Evolutionary conservation across 2,888 invertebrate species (phyloP), one percentile per base, ranked within the genome.

Genomic region (Drosophila histrio): DNA sequence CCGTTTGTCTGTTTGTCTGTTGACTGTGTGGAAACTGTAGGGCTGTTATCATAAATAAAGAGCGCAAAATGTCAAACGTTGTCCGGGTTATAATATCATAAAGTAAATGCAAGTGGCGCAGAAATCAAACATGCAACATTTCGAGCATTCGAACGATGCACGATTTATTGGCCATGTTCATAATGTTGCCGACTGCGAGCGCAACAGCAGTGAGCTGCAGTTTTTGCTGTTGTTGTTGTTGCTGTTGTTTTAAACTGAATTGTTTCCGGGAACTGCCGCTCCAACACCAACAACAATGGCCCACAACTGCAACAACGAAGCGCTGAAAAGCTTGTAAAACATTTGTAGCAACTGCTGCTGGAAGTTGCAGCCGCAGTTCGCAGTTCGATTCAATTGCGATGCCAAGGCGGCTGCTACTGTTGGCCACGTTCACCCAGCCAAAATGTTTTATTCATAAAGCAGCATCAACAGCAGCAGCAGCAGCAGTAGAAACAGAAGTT

Each of bases 391-490:
- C 53, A 76, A 76, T 76, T 76, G 75, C 72, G 60, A 52, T 73
- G 53, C 52, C 62, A 38, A 67, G 47, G 72, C 62, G 74, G 73
- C 74, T 65, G 76, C 73, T 81, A 71, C 81, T 85, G 72, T 84
- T 81, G 70, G 58, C 66, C 80, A 79, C 72, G 68, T 74, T 79
- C 72, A 63, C 43, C 65, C 57, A 58, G 65, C 64, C 60, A 60
- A 76, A 80, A 87, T 87, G 88, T 87, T 88, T 87, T 87, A 87
- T 87, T 87, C 87, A 87, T 87, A 88, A 87, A 87, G 77, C 50
- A 63, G 17, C 28, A 63, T n/a, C 28, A 41, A 15, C 41, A 41
- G 15, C 68, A 66, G 11, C 44, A 28, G 8, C 52, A 50, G 39
- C 52, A 50, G 24, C 58, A 62, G 32, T 8, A n/a, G 11, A 36